These are phyloP conservation scores for Chironomus tentans DNA, from an alignment of 2,888 invertebrate species.

Conservation along the genomic window DNA sequence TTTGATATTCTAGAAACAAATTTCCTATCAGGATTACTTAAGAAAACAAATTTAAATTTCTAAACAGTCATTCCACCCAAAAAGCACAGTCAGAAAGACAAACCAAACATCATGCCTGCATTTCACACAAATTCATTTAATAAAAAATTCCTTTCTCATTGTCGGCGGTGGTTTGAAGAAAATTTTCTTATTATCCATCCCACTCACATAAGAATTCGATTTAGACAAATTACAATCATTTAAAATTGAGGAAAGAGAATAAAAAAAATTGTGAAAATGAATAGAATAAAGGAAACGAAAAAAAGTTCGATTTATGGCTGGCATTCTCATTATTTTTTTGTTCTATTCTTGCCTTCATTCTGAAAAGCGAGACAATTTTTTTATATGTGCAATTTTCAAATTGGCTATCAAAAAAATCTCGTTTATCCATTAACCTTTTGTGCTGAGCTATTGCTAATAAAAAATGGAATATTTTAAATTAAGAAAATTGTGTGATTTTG, in stretches of 20 bases:
- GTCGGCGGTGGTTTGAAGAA: not conserved
- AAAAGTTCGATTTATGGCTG: slow-evolving; percentile 2
- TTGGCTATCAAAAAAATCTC: not conserved
- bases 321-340: slow-evolving; percentile 2
- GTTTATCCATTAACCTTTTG: not conserved
- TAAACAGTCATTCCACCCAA: too few species aligned
- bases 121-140: too few species aligned
- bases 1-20: too few species aligned
- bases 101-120: too few species aligned
- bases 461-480: not conserved
- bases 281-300: not conserved
- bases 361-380: not conserved
- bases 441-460: not conserved
- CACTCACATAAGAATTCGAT: not conserved
- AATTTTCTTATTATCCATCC: not conserved
- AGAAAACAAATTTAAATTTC: too few species aligned
- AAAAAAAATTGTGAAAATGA: not conserved
- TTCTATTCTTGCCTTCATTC: not conserved
- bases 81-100: too few species aligned
- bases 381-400: not conserved
- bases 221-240: slow-evolving; percentile 8
- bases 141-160: not conserved
- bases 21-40: too few species aligned
- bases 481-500: not conserved
- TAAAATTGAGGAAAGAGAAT: not conserved